A percentile compares a stretch with the other conserved stretches of the same genome.
phyloP scores from a whole-genome alignment of 2,888 invertebrate species.

The Ennomos erosarius region DNA sequence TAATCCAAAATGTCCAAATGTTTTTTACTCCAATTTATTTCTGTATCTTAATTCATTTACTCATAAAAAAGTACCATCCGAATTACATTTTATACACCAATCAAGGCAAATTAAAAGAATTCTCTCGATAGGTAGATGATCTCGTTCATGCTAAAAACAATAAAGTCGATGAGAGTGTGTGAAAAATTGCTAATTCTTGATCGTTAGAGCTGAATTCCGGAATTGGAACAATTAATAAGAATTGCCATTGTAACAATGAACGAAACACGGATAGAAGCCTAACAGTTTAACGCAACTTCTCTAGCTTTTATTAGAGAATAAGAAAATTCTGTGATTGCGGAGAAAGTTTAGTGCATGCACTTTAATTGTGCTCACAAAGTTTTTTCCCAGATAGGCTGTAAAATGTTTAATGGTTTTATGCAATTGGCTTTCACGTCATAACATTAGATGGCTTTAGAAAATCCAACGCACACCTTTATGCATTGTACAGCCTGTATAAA shows the following conservation, averaged over 20 bases:
- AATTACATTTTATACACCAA: too few species aligned
- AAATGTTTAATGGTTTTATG: conserved; percentile 13
- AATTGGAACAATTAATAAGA: conserved; percentile 34
- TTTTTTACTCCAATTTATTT: too few species aligned
- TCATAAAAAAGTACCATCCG: too few species aligned
- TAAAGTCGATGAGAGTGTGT: conserved; percentile 30
- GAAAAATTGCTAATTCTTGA: conserved; percentile 30
- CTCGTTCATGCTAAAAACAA: conserved; percentile 31
- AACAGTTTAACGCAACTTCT: conserved; percentile 17
- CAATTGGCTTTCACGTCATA: conserved; percentile 15
- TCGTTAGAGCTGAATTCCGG: conserved; percentile 34
- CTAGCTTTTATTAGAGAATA: conserved; percentile 18
- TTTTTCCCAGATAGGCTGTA: conserved; percentile 19
- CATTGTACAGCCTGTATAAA: conserved; percentile 8
- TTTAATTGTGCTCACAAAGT: conserved; percentile 1
- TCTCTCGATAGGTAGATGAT: conserved; percentile 8
- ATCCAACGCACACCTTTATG: not conserved
- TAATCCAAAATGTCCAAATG: too few species aligned
- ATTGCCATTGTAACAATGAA: conserved; percentile 32
- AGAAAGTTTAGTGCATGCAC: conserved; percentile 30
- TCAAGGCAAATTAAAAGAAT: too few species aligned
- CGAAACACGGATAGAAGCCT: conserved; percentile 30
- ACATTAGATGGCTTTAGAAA: conserved; percentile 4
- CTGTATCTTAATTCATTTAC: too few species aligned
- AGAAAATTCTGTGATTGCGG: conserved; percentile 34